Conservation (phyloP, 2,113 vertebrate genomes). For the Myotis davidii region DNA sequence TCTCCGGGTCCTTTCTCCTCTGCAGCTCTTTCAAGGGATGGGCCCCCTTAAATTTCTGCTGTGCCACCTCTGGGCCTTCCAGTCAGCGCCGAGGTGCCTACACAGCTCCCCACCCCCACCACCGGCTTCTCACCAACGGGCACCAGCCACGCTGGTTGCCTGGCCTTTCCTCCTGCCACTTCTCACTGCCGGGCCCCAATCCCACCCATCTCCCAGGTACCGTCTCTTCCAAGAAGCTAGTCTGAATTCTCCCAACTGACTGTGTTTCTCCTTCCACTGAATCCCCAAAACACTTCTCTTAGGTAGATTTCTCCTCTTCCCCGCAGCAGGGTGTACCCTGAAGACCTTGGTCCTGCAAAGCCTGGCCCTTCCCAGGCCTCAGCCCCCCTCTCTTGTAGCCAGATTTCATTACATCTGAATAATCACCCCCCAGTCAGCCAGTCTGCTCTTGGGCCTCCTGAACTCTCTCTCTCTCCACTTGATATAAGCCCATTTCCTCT, state of each 20-base stretch:
- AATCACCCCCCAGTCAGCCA: neutral
- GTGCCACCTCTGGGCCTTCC: neutral
- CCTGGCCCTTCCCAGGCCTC: neutral
- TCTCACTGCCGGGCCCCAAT: neutral
- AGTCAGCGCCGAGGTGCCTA: neutral
- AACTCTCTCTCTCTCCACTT: neutral
- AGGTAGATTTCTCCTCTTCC: neutral
- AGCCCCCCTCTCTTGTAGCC: neutral
- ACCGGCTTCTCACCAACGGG: neutral
- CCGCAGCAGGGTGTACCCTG: neutral
- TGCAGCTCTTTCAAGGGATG: neutral
- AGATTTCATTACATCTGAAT: slow-evolving; percentile 41
- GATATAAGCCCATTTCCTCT: slow-evolving; percentile 34
- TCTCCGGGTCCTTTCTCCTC: neutral
- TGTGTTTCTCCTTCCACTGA: neutral
- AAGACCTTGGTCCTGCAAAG: neutral
- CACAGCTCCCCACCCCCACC: neutral
- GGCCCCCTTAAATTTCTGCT: neutral
- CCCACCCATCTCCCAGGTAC: neutral
- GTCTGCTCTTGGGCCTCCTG: neutral
- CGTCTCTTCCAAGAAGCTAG: neutral
- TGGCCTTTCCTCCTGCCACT: neutral
- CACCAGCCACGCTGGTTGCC: neutral
- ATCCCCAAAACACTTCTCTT: neutral
- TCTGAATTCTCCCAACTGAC: neutral